Base-by-base conservation (phyloP, 1,140 invertebrate genomes). In the Andricus grossulariae region DNA sequence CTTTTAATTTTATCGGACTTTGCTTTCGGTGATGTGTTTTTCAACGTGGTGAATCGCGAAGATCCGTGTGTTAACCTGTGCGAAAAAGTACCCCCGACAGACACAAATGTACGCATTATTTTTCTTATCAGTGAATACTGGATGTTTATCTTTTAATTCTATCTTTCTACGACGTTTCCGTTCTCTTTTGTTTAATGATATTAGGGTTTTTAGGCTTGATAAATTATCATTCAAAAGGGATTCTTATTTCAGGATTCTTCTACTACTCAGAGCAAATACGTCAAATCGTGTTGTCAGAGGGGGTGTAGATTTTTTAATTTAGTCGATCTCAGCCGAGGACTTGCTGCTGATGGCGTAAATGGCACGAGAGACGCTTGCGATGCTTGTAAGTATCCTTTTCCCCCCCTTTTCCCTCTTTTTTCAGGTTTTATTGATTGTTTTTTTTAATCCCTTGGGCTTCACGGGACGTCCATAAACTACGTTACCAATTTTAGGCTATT, bases 231-330 rank as follows among this genome's bases (percentile, higher is more conserved):
- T 72, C 19, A 25, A 45, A 25, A 10, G 50, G 49, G 51, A 66
- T 70, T 79, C 57, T 73, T 54, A 18, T 84, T 84, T 32, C 49
- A 90, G 89, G 85, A 76, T 45, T 45, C 77, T 13, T 10, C 50
- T 1, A 70, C 74, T 66, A 51, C 79, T 21, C 73, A 86, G 72
- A 21, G 51, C n/a, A 83, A 88, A 45, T 87, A 89, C 50, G 76
- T 85, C 5, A 86, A 87, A 55, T 88, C 88, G 1, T 91, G 89
- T 73, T 91, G 91, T 77, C 86, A 88, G 50, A 81, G 90, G 76
- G 91, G 91, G 8, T 92, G 90, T 74, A 82, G 90, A 72, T 91
- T 91, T 79, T 91, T 88, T 73, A 91, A 88, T 82, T 84, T 92
- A 12, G 85, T 91, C 1, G 85, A 91, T 72, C 74, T 88, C 50